Evolutionary conservation across 1,140 invertebrate species (phyloP).

Genomic region (fruit fly (Drosophila melanogaster)): DNA sequence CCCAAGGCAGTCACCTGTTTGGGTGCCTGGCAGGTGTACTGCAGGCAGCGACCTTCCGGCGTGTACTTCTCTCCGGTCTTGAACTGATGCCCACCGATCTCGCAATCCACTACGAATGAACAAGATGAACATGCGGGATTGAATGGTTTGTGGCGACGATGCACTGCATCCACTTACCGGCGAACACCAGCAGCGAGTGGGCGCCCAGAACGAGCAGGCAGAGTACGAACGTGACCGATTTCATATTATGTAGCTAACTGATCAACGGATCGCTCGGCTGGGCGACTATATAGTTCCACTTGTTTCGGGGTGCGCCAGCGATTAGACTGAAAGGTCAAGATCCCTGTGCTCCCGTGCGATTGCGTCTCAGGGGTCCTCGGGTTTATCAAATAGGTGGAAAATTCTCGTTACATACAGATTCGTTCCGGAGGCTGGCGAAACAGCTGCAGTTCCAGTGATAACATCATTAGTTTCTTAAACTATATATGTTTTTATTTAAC

Average conservation of each 20-base stretch:
- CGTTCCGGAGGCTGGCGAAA: background rate
- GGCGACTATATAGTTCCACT: slow-evolving; percentile 10
- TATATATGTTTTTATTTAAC: too few species aligned
- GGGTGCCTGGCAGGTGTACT: slow-evolving; percentile 30
- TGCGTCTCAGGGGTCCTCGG: background rate
- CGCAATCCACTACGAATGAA: slow-evolving; percentile 29
- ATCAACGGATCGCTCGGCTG: background rate
- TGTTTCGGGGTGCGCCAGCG: slow-evolving; percentile 2
- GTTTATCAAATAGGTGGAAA: slow-evolving; percentile 25
- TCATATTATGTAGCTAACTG: slow-evolving; percentile 36
- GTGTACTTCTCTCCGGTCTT: slow-evolving; percentile 40
- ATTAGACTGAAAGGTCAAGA: slow-evolving; percentile 37
- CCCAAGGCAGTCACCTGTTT: background rate
- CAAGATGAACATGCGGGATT: too few species aligned
- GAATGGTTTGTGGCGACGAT: too few species aligned
- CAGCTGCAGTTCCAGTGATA: background rate
- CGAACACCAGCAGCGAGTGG: slow-evolving; percentile 52
- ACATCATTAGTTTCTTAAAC: background rate
- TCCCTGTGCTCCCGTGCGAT: background rate
- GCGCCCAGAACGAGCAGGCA: slow-evolving; percentile 52
- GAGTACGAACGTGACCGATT: slow-evolving; percentile 54
- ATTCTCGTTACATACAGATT: background rate
- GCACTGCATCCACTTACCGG: slow-evolving; percentile 25
- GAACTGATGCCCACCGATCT: slow-evolving; percentile 14
- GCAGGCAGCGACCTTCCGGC: slow-evolving; percentile 26